Evolutionary conservation across 1,140 invertebrate genomes (phyloP).

Genomic region (Maconellicoccus hirsutus): DNA sequence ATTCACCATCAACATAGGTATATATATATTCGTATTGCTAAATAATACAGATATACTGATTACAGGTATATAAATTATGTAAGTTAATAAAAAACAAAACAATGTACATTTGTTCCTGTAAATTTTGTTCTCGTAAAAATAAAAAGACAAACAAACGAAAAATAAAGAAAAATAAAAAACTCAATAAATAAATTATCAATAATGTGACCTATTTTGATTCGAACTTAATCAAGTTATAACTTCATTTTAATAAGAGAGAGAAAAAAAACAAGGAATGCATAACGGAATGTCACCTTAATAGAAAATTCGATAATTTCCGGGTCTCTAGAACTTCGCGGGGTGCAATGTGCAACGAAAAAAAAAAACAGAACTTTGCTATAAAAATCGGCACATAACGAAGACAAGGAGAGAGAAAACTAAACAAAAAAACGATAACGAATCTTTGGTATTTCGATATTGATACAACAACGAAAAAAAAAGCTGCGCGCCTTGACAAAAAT

Average conservation of each 20-base stretch:
- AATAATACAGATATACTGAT: not conserved
- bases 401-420: too few relatives aligned
- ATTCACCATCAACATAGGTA: not conserved
- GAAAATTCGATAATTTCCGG: too few relatives aligned
- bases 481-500: not conserved
- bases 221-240: not conserved
- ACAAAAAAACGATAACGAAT: not conserved
- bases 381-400: too few relatives aligned
- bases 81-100: not conserved
- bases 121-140: not conserved
- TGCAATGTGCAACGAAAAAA: too few relatives aligned
- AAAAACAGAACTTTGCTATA: too few relatives aligned
- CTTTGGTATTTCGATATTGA: not conserved
- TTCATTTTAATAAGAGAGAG: not conserved
- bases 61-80: not conserved
- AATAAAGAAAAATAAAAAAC: not conserved
- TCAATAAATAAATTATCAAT: not conserved
- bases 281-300: not conserved
- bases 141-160: not conserved
- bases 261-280: constrained; percentile 2
- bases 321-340: too few relatives aligned
- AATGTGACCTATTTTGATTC: not conserved
- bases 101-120: not conserved
- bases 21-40: not conserved
- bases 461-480: not conserved